These are phyloP conservation scores for Drosophila ironensis DNA, from an alignment of 1,140 invertebrate species.

Conservation along the genomic window DNA sequence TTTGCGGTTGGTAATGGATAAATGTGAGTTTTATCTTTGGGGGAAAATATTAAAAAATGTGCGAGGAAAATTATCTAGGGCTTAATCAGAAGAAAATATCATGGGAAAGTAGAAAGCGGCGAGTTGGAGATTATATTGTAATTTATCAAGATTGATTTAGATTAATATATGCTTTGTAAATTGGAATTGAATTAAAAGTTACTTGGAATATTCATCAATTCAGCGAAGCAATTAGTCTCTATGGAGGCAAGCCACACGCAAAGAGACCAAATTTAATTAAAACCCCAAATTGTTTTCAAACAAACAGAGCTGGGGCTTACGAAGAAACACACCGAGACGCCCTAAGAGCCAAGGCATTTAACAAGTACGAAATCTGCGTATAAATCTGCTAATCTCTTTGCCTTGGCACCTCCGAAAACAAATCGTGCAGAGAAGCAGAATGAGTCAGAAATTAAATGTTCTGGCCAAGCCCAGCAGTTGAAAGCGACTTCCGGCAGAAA, in stretches of 20 bases:
- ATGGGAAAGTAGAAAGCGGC: slow-evolving; percentile 39
- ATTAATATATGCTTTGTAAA: too few species aligned
- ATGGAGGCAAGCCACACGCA: background rate
- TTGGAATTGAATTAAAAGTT: background rate
- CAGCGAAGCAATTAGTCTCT: background rate
- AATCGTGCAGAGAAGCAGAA: slow-evolving; percentile 32
- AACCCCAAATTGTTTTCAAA: slow-evolving; percentile 5
- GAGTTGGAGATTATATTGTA: background rate
- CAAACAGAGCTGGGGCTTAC: slow-evolving; percentile 18
- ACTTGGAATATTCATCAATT: background rate
- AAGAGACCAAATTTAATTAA: slow-evolving; percentile 42
- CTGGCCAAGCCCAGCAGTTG: slow-evolving; percentile 57
- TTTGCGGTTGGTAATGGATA: slow-evolving; percentile 30
- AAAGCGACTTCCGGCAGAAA: slow-evolving; percentile 70
- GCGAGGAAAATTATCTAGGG: too few species aligned
- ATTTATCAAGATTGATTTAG: background rate
- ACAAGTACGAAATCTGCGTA: slow-evolving; percentile 69
- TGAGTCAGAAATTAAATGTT: slow-evolving; percentile 59
- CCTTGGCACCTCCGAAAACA: slow-evolving; percentile 55
- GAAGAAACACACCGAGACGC: slow-evolving; percentile 13
- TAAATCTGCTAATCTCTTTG: slow-evolving; percentile 71
- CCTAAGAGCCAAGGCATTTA: slow-evolving; percentile 31
- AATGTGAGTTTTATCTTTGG: slow-evolving; percentile 35
- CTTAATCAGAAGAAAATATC: slow-evolving; percentile 10
- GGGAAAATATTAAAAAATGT: slow-evolving; percentile 45